These are phyloP conservation scores for Thamnophis sirtalis DNA, from an alignment of 2,113 vertebrate species.

Conservation along the genomic window DNA sequence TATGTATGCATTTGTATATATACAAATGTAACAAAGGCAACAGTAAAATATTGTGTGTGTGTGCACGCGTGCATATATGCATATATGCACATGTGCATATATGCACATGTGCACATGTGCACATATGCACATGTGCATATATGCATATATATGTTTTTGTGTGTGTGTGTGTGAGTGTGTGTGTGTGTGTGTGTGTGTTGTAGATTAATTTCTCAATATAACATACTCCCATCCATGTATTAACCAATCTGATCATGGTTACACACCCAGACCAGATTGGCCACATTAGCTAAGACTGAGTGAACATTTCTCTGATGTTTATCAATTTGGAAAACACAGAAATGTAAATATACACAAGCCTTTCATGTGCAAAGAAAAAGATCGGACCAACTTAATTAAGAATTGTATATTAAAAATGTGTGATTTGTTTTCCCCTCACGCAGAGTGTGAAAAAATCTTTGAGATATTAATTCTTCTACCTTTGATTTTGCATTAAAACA, in stretches of 20 bases:
- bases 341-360: not conserved
- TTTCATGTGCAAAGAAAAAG: not conserved
- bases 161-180: too few species aligned
- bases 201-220: not conserved
- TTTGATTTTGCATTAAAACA: not conserved
- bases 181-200: too few species aligned
- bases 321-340: not conserved
- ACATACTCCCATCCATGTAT: not conserved
- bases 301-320: not conserved
- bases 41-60: too few species aligned
- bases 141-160: too few species aligned
- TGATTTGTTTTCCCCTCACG: not conserved
- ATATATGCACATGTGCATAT: too few species aligned
- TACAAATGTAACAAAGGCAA: too few species aligned
- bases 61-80: too few species aligned
- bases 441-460: not conserved
- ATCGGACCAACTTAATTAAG: not conserved
- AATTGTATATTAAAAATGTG: not conserved
- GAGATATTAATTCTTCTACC: not conserved
- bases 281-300: not conserved
- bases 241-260: not conserved
- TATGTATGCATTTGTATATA: too few species aligned
- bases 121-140: too few species aligned
- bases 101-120: too few species aligned
- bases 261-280: not conserved